Evolutionary conservation across 2,113 vertebrate genomes (phyloP).

Genomic region (Syrrhaptes paradoxus): DNA sequence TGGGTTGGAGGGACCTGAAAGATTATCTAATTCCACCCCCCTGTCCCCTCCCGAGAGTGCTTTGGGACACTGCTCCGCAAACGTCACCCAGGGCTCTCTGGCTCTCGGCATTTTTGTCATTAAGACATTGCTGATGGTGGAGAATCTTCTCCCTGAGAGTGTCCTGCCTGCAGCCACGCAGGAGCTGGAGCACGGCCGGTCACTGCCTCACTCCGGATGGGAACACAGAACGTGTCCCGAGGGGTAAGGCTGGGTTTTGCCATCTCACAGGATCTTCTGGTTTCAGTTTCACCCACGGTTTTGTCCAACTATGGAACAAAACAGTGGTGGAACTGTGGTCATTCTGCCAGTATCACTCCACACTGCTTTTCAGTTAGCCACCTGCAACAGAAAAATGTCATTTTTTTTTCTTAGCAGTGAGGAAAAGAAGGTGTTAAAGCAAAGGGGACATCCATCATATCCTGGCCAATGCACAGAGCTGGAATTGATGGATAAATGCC

Average conservation of each 20-base stretch:
- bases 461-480: not conserved
- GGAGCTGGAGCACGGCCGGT: not conserved
- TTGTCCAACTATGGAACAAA: not conserved
- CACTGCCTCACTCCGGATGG: accelerated
- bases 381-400: not conserved
- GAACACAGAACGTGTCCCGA: accelerated
- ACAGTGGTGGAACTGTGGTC: not conserved
- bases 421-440: not conserved
- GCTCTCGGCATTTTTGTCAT: accelerated
- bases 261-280: not conserved
- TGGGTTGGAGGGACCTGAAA: too few species aligned
- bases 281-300: not conserved
- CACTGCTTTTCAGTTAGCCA: not conserved
- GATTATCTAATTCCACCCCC: too few species aligned
- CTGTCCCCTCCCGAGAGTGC: not conserved
- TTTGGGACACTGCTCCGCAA: not conserved
- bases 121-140: not conserved
- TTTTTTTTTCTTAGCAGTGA: not conserved
- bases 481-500: not conserved
- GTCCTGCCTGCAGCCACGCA: not conserved
- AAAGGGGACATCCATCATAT: not conserved
- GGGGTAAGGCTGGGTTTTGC: not conserved
- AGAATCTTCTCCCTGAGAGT: not conserved
- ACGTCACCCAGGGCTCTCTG: not conserved
- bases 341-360: not conserved